Conservation (phyloP, 2,113 vertebrate species). For the Tinamus guttatus region DNA sequence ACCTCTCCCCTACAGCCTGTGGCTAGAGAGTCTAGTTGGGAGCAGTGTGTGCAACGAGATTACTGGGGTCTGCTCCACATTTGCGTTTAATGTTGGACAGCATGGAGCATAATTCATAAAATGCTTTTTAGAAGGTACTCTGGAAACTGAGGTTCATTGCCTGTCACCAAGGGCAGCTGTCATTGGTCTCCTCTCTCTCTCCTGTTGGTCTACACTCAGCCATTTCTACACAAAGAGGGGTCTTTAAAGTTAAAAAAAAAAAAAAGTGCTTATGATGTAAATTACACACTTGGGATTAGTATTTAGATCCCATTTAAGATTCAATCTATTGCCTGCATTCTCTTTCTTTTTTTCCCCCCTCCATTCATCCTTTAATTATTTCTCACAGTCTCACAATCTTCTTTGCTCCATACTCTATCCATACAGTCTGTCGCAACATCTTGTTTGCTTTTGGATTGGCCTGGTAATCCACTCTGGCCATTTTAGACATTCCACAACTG, state of each 20-base stretch:
- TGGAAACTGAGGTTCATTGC: background rate
- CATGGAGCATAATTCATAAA: background rate
- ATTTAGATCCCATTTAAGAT: background rate
- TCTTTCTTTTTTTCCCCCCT: background rate
- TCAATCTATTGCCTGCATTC: fast-evolving
- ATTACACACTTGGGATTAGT: background rate
- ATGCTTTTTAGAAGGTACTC: background rate
- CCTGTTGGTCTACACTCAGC: background rate
- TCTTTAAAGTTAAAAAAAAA: background rate
- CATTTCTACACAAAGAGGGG: background rate
- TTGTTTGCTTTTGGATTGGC: background rate
- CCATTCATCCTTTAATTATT: background rate
- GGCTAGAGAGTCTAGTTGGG: background rate
- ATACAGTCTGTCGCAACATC: background rate
- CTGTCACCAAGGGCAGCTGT: background rate
- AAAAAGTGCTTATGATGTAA: background rate
- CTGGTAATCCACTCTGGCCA: background rate
- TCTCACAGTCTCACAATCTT: background rate
- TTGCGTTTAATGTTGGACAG: background rate
- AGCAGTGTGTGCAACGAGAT: background rate
- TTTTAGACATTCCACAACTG: background rate
- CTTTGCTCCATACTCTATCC: background rate
- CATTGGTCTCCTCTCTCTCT: background rate
- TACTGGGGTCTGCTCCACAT: background rate
- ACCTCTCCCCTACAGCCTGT: background rate